Evolutionary conservation across 2,888 invertebrate genomes (phyloP), one percentile per base, ranked within the genome.

Genomic region (Metallyticus violacea): DNA sequence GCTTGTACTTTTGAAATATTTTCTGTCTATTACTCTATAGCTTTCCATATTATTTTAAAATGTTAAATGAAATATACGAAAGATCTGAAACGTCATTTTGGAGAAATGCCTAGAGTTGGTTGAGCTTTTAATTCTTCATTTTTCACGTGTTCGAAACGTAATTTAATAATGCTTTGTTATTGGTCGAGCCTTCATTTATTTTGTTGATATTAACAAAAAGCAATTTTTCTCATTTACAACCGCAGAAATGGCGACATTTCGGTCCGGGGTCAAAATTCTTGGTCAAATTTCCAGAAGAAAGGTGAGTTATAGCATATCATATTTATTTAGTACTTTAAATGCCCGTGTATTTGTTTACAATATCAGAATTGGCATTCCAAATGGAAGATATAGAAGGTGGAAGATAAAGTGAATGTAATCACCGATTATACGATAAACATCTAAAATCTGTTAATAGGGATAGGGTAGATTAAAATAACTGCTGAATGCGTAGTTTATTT

Each of bases 221-320:
- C 6, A 27, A 79, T 79, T 27, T 3, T 79, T 79, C 22, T 26
- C n/a, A 26, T 76, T 26, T 84, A 77, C 84, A 1, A 27, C 26
- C 28, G n/a, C 40, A 85, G 79, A 62, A 6, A 86, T 86, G 86
- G 81, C 86, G 77, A 62, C 82, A n/a, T 86, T 86, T 86, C 82
- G 86, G 79, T 86, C 86, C 22, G 82, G 86, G 26, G 77, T 82
- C 86, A 81, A 86, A 86, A 86, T 86, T 81, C 27, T 86, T 40
- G 40, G 86, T 86, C 82, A 82, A 22, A 28, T 86, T 82, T 86
- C 86, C 6, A 62, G 22, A 77, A 81, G 6, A 26, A 27, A 82
- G 78, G 86, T 86, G 77, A 82, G 81, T 86, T 27, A n/a, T 6
- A 79, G 0, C 0, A 2, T 62, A 15, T 40, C 15, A 7, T 62